Conservation (phyloP, 2,113 vertebrate species). For the Aepyceros melampus region DNA sequence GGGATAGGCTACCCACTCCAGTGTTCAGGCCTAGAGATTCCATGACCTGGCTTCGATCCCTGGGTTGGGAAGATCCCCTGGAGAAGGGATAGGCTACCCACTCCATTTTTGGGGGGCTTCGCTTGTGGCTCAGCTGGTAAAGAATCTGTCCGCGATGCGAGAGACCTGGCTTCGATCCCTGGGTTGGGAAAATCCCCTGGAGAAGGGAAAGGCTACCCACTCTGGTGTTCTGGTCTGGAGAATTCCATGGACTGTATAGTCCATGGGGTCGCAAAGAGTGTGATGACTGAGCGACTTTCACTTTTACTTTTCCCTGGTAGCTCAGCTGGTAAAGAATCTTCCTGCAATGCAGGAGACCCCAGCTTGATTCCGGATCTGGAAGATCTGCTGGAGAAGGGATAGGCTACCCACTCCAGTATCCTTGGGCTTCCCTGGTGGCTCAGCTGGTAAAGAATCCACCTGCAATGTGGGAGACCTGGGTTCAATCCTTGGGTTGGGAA, state of each 20-base stretch:
- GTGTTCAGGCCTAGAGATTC: background rate
- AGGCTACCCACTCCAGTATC: background rate
- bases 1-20: background rate
- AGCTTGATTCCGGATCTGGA: rapidly evolving
- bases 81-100: too few species aligned
- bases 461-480: background rate
- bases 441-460: background rate
- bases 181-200: background rate
- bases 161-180: background rate
- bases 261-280: background rate
- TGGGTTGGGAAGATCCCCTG: too few species aligned
- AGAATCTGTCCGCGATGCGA: rapidly evolving
- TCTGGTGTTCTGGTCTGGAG: background rate
- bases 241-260: background rate
- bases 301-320: background rate
- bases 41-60: background rate
- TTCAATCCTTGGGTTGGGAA: background rate
- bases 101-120: too few species aligned
- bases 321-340: background rate
- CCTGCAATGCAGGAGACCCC: background rate
- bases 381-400: rapidly evolving
- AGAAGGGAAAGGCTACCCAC: background rate
- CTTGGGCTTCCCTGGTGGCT: background rate
- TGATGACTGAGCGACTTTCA: background rate
- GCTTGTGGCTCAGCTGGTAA: too few species aligned